These are phyloP conservation scores for Melitaea athalia DNA, from an alignment of 2,888 invertebrate species.

Conservation along the genomic window DNA sequence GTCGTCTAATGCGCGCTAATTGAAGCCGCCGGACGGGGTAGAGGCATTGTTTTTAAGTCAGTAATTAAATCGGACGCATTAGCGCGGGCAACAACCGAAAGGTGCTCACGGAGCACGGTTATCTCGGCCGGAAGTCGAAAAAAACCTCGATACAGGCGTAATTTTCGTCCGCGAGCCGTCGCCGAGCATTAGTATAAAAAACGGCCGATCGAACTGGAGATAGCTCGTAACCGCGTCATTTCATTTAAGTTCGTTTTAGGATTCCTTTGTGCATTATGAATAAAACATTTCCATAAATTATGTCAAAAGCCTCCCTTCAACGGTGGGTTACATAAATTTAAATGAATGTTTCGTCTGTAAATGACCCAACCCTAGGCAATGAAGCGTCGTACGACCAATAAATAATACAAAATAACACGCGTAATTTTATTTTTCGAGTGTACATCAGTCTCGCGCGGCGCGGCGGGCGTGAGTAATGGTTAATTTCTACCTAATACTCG, in stretches of 20 bases:
- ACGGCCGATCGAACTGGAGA: constrained; percentile 72
- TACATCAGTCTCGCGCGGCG: constrained; percentile 4
- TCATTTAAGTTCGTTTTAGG: constrained; percentile 66
- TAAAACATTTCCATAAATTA: constrained; percentile 36
- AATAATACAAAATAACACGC: constrained; percentile 26
- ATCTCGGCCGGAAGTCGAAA: constrained; percentile 74
- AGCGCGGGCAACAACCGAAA: constrained; percentile 42
- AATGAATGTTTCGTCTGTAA: constrained; percentile 32
- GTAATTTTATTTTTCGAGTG: constrained; percentile 14
- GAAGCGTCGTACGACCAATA: constrained; percentile 24
- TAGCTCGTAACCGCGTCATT: constrained; percentile 68
- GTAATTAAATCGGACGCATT: constrained; percentile 10
- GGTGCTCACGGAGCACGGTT: constrained; percentile 70
- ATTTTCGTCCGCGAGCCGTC: constrained; percentile 56
- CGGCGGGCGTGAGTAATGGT: constrained; percentile 2
- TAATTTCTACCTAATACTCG: not conserved
- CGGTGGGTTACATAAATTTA: constrained; percentile 31
- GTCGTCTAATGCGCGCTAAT: constrained; percentile 56
- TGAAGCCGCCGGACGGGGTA: constrained; percentile 17
- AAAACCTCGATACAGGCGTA: constrained; percentile 68
- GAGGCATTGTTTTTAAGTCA: constrained; percentile 16
- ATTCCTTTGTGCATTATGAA: constrained; percentile 45
- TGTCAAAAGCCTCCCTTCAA: constrained; percentile 34
- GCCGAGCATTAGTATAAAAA: constrained; percentile 72
- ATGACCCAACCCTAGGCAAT: constrained; percentile 31